phyloP scores from a whole-genome alignment of 2,113 vertebrate genomes.

The Pandion haliaetus region DNA sequence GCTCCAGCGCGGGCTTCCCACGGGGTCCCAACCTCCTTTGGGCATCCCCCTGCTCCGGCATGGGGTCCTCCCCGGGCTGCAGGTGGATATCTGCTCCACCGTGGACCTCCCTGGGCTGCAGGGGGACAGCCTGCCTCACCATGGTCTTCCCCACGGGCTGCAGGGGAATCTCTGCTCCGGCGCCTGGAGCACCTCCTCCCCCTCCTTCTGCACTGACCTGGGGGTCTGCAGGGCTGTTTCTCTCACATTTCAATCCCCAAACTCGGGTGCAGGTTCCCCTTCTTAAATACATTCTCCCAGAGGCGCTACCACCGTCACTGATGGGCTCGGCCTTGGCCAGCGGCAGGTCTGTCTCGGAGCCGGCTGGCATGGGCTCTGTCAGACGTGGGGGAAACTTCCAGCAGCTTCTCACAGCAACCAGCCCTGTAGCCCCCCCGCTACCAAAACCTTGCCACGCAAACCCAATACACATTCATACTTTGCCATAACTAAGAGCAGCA shows the following conservation, averaged over 20 bases:
- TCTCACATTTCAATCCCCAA: too few species aligned
- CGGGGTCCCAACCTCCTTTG: too few species aligned
- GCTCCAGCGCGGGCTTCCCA: not conserved
- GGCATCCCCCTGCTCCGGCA: not conserved
- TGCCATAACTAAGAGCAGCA: not conserved
- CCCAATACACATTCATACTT: not conserved
- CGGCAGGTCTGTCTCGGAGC: rapidly evolving
- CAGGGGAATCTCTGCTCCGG: too few species aligned
- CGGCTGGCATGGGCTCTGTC: not conserved
- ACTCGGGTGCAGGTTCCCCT: too few species aligned
- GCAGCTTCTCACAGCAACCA: not conserved
- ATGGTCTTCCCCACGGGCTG: not conserved
- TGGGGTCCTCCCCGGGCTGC: not conserved
- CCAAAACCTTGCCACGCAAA: not conserved
- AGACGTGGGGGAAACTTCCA: not conserved
- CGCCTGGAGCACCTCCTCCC: not conserved
- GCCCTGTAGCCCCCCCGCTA: rapidly evolving
- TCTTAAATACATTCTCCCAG: not conserved
- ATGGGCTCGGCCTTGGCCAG: too few species aligned
- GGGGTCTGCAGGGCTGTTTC: too few species aligned
- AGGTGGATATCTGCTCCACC: too few species aligned
- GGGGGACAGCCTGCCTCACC: not conserved
- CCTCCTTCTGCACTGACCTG: not conserved
- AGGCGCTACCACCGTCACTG: too few species aligned
- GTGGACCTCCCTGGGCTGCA: not conserved